Evolutionary conservation across 2,113 vertebrate species (phyloP).

Genomic region (Pholis gunnellus): DNA sequence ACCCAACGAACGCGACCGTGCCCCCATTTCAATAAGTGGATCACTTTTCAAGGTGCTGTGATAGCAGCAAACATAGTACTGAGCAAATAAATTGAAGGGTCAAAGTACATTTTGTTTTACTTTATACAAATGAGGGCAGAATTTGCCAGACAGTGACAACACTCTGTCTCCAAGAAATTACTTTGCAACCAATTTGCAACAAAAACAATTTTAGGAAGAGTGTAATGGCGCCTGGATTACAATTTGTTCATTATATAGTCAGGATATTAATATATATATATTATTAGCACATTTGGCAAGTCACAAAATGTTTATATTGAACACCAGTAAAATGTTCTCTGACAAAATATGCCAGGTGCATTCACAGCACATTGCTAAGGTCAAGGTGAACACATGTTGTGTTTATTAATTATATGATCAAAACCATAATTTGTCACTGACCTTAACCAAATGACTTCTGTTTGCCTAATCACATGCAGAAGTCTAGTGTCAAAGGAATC

Average conservation of each 20-base stretch:
- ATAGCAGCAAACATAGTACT: not conserved
- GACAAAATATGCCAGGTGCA: not conserved
- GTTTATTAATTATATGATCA: not conserved
- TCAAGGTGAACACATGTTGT: not conserved
- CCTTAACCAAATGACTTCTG: not conserved
- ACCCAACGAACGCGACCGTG: not conserved
- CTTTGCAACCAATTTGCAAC: not conserved
- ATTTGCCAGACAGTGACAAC: not conserved
- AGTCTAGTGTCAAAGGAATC: not conserved
- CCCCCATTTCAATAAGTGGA: not conserved
- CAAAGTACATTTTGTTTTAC: not conserved
- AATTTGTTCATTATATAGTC: not conserved
- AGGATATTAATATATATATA: not conserved
- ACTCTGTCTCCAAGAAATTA: not conserved
- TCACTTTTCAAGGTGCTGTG: not conserved
- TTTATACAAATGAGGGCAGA: not conserved
- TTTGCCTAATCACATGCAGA: not conserved
- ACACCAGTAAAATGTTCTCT: not conserved
- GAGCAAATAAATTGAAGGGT: not conserved
- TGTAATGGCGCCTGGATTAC: rapidly evolving
- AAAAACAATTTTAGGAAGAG: not conserved
- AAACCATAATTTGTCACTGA: not conserved
- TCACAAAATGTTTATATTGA: not conserved
- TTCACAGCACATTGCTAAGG: not conserved
- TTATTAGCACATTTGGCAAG: not conserved